Base-by-base conservation (phyloP, 1,140 invertebrate species). In the Pachypsylla venusta region DNA sequence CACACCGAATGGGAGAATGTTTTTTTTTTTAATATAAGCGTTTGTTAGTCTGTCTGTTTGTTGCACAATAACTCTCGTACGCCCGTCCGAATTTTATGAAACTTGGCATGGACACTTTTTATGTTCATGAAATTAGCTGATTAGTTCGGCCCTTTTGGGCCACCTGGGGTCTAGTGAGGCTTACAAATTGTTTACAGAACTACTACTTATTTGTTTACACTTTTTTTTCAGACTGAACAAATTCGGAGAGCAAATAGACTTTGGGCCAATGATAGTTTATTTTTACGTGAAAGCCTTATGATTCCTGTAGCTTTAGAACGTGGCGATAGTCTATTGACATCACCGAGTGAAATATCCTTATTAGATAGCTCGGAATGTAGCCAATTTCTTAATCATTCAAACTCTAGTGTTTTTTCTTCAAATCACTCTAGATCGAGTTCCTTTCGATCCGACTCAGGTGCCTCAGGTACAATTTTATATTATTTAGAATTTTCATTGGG, bases 221-320 rank as follows among this genome's bases (percentile, higher is more conserved):
- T 66, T 66, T 67, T 61, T 61, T 77, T 78, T 40, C 71, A 93
- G 89, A 93, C 87, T 69, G 89, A 93, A 74, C 87, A 91, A 73
- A 89, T 94, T 69, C 79, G 89, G 67, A 77, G 89, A 68, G 82
- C 81, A 28, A 94, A 93, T 70, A 81, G 85, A 65, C 73, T 94
- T 61, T 94, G 87, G 77, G 86, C 88, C 13, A 82, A 85, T 39
- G 89, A 94, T 70, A 92, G 88, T 76, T 79, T 93, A 24, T 66
- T 68, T 53, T 56, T 67, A 2, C 57, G 64, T 20, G 60, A 66
- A 58, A 64, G 56, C 56, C 54, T 68, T 12, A 40, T 67, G 3
- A 65, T 68, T 27, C 66, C 67, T 16, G 62, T 63, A 7, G 48
- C 56, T 2, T 16, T 42, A 16, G 60, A 59, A 2, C 60, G 60